Base-by-base conservation (phyloP, 2,888 invertebrate species). In the Tipula vernalis region DNA sequence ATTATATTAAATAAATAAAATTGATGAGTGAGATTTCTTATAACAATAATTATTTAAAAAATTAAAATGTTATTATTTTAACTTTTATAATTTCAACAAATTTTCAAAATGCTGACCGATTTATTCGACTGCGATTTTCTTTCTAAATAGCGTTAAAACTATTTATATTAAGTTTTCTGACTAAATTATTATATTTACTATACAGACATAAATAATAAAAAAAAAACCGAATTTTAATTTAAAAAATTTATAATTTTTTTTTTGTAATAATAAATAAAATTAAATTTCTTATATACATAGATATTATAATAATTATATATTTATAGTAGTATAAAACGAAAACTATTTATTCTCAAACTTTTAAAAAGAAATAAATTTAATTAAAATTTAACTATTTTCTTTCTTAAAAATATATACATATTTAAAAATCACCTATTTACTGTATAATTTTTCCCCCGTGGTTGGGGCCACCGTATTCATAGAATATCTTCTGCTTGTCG, bases 1-100 rank as follows among this genome's bases (percentile, higher is more conserved):
- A 39, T 28, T 28, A 28, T 41, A 84, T 39, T 36, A 39, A 84
- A 84, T 41, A 84, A 84, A 84, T 39, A 39, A 84, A 84, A 84
- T 84, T 84, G 84, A 84, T 84, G 84, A 84, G 84, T 84, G 84
- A 84, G 84, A 84, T 84, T 84, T 84, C 84, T 28, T 71, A 71
- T 71, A 71, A 71, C 71, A 71, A 71, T 71, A 71, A 71, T 71
- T 71, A 71, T 71, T 71, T 71, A 71, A 71, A n/a, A 71, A 71
- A 5, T 15, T 15, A 57, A 57, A 71, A 71, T 71, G 71, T 28
- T 51, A 51, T 51, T 15, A 51, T 51, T 51, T 51, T 15, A 51
- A 51, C 10, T 71, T 71, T 71, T 71, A 71, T 71, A 71, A 71
- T 28, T 71, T 71, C 13, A 71, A 71, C 28, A 10, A 71, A 12